Conservation (phyloP, 2,797 vertebrate species). For the Clarias platycephalus region DNA sequence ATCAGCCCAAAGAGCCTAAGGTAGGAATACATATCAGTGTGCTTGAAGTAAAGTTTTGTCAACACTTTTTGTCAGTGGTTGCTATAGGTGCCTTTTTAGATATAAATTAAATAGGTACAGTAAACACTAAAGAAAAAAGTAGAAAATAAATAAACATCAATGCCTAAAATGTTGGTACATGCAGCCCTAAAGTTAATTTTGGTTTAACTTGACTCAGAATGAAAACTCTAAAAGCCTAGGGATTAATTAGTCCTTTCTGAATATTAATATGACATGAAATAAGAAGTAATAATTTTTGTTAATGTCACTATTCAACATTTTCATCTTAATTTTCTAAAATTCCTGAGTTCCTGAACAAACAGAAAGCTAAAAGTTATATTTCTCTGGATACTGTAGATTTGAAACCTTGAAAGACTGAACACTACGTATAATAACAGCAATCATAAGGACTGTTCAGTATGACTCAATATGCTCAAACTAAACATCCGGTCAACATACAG, state of each 20-base stretch:
- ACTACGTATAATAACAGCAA: background rate
- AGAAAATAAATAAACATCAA: background rate
- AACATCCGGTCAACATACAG: background rate
- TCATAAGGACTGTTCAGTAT: background rate
- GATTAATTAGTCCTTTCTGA: background rate
- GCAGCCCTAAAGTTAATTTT: background rate
- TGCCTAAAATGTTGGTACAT: background rate
- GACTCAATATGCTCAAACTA: background rate
- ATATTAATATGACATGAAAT: background rate
- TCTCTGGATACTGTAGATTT: background rate
- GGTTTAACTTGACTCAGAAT: background rate
- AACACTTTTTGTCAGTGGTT: background rate
- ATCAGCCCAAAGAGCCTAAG: slow-evolving; percentile 10
- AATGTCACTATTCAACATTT: background rate
- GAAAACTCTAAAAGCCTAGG: background rate
- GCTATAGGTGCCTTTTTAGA: background rate
- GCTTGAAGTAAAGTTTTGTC: background rate
- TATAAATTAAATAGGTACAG: slow-evolving; percentile 2
- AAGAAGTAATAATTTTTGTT: background rate
- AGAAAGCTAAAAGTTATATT: background rate
- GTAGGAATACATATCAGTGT: slow-evolving; percentile 2
- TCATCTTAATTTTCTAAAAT: background rate
- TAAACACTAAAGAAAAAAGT: background rate
- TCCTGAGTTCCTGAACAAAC: background rate
- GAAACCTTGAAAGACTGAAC: background rate